Percentiles rank a stretch among this genome's conserved stretches.
Evolutionary conservation across 2,797 vertebrate species (phyloP).

Genomic region (Petrocephalus sullivani): DNA sequence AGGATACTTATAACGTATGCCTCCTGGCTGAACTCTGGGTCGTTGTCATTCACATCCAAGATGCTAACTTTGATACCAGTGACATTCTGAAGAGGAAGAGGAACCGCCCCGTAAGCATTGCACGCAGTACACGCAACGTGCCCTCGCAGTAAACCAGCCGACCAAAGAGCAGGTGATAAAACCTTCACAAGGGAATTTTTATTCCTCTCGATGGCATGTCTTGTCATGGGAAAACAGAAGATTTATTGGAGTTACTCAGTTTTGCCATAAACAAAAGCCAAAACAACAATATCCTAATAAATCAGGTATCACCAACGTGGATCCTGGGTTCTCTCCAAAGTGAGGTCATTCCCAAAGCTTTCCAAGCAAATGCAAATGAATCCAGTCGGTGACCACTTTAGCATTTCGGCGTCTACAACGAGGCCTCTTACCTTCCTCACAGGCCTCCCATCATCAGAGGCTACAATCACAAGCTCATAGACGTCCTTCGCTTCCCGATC

Average conservation of each 20-base stretch:
- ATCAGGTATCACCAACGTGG: neutral
- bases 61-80: neutral
- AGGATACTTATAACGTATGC: conserved; percentile 30
- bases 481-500: conserved; percentile 62
- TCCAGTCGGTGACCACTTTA: neutral
- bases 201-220: neutral
- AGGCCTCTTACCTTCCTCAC: conserved; percentile 54
- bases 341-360: neutral
- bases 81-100: neutral
- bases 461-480: conserved; percentile 58
- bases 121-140: neutral
- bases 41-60: conserved; percentile 10
- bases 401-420: neutral
- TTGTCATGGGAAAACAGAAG: neutral
- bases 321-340: neutral
- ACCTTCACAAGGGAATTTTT: neutral
- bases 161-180: neutral
- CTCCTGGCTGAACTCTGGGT: conserved; percentile 14
- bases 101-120: neutral
- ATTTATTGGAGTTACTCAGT: conserved; percentile 4
- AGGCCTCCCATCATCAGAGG: conserved; percentile 60
- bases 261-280: neutral
- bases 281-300: neutral
- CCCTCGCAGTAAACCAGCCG: neutral
- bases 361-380: neutral